phyloP scores from a whole-genome alignment of 1,140 invertebrate genomes.

The Ostrea denselamellosa region DNA sequence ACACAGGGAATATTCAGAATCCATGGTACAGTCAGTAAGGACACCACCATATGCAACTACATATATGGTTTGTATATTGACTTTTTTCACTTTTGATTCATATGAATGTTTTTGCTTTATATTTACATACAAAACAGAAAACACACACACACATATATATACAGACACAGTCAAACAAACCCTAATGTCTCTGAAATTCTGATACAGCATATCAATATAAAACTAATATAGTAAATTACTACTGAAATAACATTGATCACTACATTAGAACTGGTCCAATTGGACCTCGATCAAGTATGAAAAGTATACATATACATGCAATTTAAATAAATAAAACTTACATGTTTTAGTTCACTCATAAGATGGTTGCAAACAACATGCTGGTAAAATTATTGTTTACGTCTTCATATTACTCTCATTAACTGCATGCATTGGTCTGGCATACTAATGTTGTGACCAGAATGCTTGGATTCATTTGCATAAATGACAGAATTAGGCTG shows the following conservation, averaged over 20 bases:
- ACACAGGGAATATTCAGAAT: background rate
- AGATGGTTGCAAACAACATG: background rate
- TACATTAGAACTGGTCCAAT: too few relatives aligned
- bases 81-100: background rate
- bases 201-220: too few relatives aligned
- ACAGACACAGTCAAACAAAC: too few relatives aligned
- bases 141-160: too few relatives aligned
- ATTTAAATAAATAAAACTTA: background rate
- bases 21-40: background rate
- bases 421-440: background rate
- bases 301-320: too few relatives aligned
- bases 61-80: background rate
- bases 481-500: conserved; percentile 30
- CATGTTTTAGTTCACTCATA: background rate
- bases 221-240: too few relatives aligned
- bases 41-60: background rate
- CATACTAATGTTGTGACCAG: conserved; percentile 4
- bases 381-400: background rate
- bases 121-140: too few relatives aligned
- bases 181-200: too few relatives aligned
- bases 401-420: background rate
- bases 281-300: too few relatives aligned
- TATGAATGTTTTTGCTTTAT: too few relatives aligned
- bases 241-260: too few relatives aligned
- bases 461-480: background rate